Conservation (phyloP, 2,888 invertebrate genomes). For the Lycia hirtaria region DNA sequence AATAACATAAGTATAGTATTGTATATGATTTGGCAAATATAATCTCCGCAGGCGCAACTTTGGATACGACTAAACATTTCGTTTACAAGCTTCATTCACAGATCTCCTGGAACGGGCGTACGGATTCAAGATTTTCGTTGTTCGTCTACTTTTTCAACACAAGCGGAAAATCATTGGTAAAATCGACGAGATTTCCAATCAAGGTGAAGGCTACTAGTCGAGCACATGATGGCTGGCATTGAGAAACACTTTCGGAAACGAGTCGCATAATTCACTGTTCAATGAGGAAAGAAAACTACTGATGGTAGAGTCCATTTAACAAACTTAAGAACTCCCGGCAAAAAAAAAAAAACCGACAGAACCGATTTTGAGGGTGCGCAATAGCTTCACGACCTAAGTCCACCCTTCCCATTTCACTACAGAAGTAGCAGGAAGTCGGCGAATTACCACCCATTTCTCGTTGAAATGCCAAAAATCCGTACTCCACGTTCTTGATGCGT, state of each 20-base stretch:
- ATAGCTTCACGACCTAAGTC: too few species aligned
- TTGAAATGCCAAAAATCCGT: too few species aligned
- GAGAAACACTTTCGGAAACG: conserved; percentile 18
- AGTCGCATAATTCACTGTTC: conserved; percentile 3
- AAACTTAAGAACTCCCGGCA: too few species aligned
- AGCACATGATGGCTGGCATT: conserved; percentile 26
- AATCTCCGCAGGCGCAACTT: neutral
- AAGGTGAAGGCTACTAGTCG: conserved; percentile 24
- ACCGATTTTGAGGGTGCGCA: too few species aligned
- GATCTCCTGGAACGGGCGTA: neutral
- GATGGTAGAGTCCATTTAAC: too few species aligned
- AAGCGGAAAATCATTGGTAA: conserved; percentile 20
- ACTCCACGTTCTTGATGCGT: too few species aligned
- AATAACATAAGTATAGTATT: too few species aligned
- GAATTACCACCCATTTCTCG: too few species aligned
- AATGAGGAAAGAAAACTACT: conserved; percentile 4
- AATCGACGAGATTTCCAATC: conserved; percentile 27
- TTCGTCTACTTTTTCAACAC: conserved; percentile 2
- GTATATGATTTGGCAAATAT: neutral
- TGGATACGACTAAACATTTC: neutral
- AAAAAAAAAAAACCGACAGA: too few species aligned
- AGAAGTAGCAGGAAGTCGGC: too few species aligned
- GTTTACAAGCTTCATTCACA: neutral
- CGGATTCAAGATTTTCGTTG: neutral
- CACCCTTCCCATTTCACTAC: too few species aligned